Conservation (phyloP, 2,797 vertebrate species). For the Poliocrania exsul region DNA sequence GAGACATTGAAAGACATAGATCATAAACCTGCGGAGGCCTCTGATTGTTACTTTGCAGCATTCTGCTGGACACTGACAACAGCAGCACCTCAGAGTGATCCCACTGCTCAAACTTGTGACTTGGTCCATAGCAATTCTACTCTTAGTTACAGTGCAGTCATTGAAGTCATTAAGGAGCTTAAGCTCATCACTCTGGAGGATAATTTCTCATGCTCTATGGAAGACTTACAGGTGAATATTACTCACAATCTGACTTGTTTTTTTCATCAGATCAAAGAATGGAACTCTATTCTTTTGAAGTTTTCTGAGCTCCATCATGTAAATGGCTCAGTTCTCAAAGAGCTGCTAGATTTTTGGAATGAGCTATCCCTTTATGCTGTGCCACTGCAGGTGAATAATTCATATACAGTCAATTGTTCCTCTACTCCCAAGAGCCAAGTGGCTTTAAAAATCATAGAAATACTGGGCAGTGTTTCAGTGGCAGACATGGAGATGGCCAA, state of each 20-base stretch:
- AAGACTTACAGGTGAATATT: background rate
- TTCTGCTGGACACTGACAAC: conserved; percentile 53
- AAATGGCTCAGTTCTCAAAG: conserved; percentile 9
- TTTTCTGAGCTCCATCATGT: conserved; percentile 22
- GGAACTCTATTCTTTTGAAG: conserved; percentile 61
- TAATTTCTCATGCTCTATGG: background rate
- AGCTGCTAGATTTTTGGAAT: conserved; percentile 55
- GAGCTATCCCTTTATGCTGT: conserved; percentile 13
- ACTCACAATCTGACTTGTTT: conserved; percentile 49
- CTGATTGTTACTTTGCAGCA: conserved; percentile 43
- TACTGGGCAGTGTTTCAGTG: background rate
- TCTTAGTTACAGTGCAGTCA: background rate
- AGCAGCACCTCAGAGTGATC: background rate
- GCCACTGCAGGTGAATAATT: background rate
- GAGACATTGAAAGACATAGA: background rate
- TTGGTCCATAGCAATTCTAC: background rate
- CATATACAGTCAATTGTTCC: conserved; percentile 18
- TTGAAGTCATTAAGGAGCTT: conserved; percentile 28
- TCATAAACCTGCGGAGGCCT: background rate
- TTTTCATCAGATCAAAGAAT: conserved; percentile 52
- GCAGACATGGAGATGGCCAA: background rate
- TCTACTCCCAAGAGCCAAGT: background rate
- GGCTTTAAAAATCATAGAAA: conserved; percentile 26
- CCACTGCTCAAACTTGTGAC: conserved; percentile 7
- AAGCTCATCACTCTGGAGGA: conserved; percentile 14